phyloP scores from a whole-genome alignment of 2,888 invertebrate genomes.

The Drosophila fungiperda region DNA sequence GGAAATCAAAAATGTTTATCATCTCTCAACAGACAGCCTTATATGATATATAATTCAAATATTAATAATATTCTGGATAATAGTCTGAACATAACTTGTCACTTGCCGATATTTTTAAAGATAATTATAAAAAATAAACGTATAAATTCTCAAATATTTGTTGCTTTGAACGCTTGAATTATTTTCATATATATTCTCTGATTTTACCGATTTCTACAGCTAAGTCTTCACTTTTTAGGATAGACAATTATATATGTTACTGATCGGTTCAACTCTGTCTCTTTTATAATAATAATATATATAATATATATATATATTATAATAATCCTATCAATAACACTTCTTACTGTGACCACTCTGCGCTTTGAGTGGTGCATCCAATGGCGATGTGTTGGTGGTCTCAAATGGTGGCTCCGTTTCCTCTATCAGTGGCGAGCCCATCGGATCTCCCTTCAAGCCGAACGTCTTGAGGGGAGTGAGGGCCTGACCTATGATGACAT shows the following conservation, averaged over 20 bases:
- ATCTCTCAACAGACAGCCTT: too few species aligned
- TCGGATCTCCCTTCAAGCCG: slow-evolving; percentile 70
- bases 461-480: slow-evolving; percentile 81
- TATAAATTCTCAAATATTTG: background rate
- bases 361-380: slow-evolving; percentile 39
- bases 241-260: background rate
- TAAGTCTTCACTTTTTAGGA: background rate
- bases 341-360: slow-evolving; percentile 58
- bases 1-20: background rate
- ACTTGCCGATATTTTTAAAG: background rate
- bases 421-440: slow-evolving; percentile 76
- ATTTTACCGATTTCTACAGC: background rate
- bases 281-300: background rate
- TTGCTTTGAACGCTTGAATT: background rate
- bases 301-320: too few species aligned
- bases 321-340: background rate
- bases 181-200: background rate
- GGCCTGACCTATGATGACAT: slow-evolving; percentile 84
- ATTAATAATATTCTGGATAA: background rate
- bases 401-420: slow-evolving; percentile 73
- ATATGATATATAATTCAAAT: background rate
- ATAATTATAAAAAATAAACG: background rate
- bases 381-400: slow-evolving; percentile 39
- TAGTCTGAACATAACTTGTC: rapidly evolving
- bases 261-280: rapidly evolving